Base-by-base conservation (phyloP, 2,888 invertebrate species). In the Craniophora ligustri region DNA sequence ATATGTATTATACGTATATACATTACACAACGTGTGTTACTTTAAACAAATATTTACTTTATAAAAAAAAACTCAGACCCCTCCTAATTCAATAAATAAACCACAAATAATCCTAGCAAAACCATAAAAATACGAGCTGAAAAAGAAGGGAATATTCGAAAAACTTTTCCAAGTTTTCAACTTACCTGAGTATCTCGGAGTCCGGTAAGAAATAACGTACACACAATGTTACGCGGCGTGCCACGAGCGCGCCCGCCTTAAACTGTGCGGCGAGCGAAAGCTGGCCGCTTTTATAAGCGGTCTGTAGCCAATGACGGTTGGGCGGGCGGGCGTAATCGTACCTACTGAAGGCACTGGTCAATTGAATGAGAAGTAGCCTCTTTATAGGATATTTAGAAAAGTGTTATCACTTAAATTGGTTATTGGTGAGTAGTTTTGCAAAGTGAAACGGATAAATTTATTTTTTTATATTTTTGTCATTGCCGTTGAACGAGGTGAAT, bases 131-230 rank as follows among this genome's bases (percentile, higher is more conserved):
- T 5, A 11, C 3, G n/a, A 11, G 7, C n/a, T 14, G 19, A 34
- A 47, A 54, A 61, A 36, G n/a, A n/a, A n/a, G n/a, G n/a, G n/a
- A 35, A 15, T 13, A 7, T 8, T 15, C 10, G 1, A 16, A n/a
- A 5, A 16, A 26, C 15, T 11, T 31, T 32, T 18, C 2, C 1
- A 34, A 57, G 5, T 60, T 66, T 32, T 1, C 3, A 72, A 72
- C 72, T 72, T 70, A 72, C 72, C 67, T 72, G 68, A 38, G 49
- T 28, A n/a, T 41, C 39, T 26, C 50, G 51, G 32, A 42, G 50
- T 35, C 36, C 54, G 50, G 64, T 70, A 72, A 72, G 47, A 53
- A 30, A 36, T 5, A 38, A 39, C 44, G 51, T 46, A 72, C 62
- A 60, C 72, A 49, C 60, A 35, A 32, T 16, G 8, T 50, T 15